Evolutionary conservation across 2,797 vertebrate genomes (phyloP), one percentile per base, ranked within the genome.

Genomic region (Philypnodon macrostomus): DNA sequence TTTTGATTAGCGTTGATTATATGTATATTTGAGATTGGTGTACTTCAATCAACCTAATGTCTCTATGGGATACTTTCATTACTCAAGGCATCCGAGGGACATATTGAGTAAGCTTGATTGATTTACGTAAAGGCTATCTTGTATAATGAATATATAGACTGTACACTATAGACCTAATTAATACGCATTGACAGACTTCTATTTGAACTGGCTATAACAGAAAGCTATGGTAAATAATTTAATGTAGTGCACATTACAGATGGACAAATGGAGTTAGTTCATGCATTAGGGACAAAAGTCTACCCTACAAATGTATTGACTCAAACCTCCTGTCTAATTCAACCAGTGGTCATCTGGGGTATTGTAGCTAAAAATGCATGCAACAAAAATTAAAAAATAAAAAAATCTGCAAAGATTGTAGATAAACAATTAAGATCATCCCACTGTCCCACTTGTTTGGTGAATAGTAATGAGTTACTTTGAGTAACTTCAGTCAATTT

Each of bases 1-100:
- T 39, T 39, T 39, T 39, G 19, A 39, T 23, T 13, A 23, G 37
- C 19, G 14, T 39, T 13, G 37, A 39, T 39, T 23, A 23, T 8
- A 39, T 14, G 37, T n/a, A n/a, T n/a, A n/a, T n/a, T n/a, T n/a
- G n/a, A n/a, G n/a, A n/a, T n/a, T n/a, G n/a, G n/a, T n/a, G n/a
- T n/a, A n/a, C n/a, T n/a, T 7, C 37, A 37, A 23, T 38, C 37
- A n/a, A 12, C 8, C 6, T 21, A 38, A 13, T 38, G 36, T 24
- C 10, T 39, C 19, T 39, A 14, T 14, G n/a, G 8, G 11, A 38
- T 6, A 6, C 10, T 13, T 38, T 21, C 37, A 40, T 23, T 19
- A 21, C 36, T 38, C 14, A 39, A 39, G 12, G 24, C 37, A 13
- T 39, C 24, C 19, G 19, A 23, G 37, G 37, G 24, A 39, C 21